Conservation (phyloP, 2,797 vertebrate genomes). For the Morus bassanus region DNA sequence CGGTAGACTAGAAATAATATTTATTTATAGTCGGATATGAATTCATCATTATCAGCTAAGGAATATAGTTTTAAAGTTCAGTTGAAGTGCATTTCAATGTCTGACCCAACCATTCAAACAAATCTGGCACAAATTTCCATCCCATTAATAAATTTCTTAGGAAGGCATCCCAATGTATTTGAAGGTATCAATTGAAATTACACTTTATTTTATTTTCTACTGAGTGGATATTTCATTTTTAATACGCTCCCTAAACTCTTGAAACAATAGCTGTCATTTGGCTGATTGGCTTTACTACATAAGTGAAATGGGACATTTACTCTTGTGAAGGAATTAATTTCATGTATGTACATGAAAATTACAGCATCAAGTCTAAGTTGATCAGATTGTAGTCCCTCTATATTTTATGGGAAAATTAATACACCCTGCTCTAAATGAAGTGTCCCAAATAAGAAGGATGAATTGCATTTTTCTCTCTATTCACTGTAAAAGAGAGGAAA, state of each 20-base stretch:
- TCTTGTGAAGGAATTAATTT: not conserved
- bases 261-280: not conserved
- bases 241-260: not conserved
- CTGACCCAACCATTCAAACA: not conserved
- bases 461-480: not conserved
- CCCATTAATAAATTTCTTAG: not conserved
- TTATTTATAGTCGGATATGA: fast-evolving
- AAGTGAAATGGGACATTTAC: not conserved
- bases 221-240: not conserved
- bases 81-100: not conserved
- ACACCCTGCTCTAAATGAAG: not conserved
- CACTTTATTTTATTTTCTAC: not conserved
- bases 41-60: not conserved
- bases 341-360: not conserved
- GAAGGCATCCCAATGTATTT: not conserved
- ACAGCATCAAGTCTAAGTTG: not conserved
- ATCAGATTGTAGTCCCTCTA: not conserved
- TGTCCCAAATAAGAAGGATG: not conserved
- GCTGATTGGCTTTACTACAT: fast-evolving
- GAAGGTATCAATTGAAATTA: not conserved
- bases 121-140: not conserved
- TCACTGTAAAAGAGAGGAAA: not conserved
- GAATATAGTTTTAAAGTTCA: not conserved
- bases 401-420: not conserved
- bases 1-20: not conserved